Base-by-base conservation (phyloP, 2,888 invertebrate genomes). In the Hyles lineata region DNA sequence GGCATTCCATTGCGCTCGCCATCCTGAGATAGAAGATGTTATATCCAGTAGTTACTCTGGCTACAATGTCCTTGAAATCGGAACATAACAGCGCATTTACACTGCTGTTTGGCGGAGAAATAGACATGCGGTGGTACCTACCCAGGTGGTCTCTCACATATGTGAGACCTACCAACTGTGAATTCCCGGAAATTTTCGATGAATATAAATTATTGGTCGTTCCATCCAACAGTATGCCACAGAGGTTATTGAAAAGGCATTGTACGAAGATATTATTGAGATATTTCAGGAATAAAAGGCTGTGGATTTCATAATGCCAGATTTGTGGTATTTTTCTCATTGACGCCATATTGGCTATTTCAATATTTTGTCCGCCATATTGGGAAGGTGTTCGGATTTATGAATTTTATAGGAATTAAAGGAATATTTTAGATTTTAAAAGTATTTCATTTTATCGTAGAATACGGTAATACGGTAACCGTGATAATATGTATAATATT, bases 251-350 rank as follows among this genome's bases (percentile, higher is more conserved):
- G 84, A 84, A 85, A 82, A 81, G 80, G 79, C 80, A 77, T 82
- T 82, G 79, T 82, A 80, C 74, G 76, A 75, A 79, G 81, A 82
- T 82, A 80, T 81, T 82, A 82, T 83, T 81, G 79, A 84, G 81
- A 79, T 81, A 83, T 85, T 78, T 76, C 77, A 73, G 77, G 78
- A 78, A 80, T 82, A 80, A 78, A 82, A 80, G 83, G 78, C 77
- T 74, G 74, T 74, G 75, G 78, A 82, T 82, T 81, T 79, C 81
- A 79, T 82, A 79, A 81, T 81, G 79, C 79, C 81, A 81, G 79
- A 83, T 82, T 81, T 82, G 80, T 72, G 79, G 79, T 77, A 83
- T 83, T 82, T 78, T 79, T 75, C 72, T 74, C 78, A 74, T 76
- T 73, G 59, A 50, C 52, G 62, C 71, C 74, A 59, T 70, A 74